Conservation (phyloP, 53 echinoderm and acorn worm genomes). For the Stichopus horrens region DNA sequence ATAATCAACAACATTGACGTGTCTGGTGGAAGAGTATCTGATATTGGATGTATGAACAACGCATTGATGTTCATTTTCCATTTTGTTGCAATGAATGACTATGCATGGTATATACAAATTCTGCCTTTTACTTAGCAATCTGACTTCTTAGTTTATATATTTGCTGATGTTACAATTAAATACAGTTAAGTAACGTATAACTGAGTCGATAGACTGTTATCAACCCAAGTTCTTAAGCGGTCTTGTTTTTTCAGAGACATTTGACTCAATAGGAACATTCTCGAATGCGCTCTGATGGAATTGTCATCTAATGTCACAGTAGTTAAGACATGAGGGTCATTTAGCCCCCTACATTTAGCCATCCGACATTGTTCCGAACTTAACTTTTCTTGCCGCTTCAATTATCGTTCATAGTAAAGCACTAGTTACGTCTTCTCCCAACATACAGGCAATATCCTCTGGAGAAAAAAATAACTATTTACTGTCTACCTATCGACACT, state of each 20-base stretch:
- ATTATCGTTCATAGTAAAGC: background rate
- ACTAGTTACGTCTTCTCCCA: background rate
- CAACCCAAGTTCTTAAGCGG: background rate
- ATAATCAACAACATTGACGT: background rate
- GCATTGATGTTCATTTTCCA: background rate
- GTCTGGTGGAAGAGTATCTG: background rate
- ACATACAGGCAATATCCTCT: background rate
- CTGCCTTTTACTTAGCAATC: background rate
- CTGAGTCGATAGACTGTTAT: background rate
- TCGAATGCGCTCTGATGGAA: background rate
- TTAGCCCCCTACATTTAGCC: background rate
- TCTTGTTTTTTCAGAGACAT: background rate
- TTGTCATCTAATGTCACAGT: background rate
- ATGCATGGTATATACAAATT: background rate
- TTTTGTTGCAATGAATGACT: background rate
- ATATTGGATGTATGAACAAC: background rate
- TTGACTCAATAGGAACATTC: background rate
- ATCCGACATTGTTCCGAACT: background rate
- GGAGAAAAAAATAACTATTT: background rate
- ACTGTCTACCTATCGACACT: background rate
- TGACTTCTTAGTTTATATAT: background rate
- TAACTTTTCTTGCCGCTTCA: background rate
- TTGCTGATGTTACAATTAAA: background rate
- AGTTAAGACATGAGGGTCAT: background rate
- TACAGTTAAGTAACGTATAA: background rate